A percentile compares a stretch with the other conserved stretches of the same genome.
Evolutionary conservation across 2,797 vertebrate genomes (phyloP).

Genomic region (Sternotherus odoratus): DNA sequence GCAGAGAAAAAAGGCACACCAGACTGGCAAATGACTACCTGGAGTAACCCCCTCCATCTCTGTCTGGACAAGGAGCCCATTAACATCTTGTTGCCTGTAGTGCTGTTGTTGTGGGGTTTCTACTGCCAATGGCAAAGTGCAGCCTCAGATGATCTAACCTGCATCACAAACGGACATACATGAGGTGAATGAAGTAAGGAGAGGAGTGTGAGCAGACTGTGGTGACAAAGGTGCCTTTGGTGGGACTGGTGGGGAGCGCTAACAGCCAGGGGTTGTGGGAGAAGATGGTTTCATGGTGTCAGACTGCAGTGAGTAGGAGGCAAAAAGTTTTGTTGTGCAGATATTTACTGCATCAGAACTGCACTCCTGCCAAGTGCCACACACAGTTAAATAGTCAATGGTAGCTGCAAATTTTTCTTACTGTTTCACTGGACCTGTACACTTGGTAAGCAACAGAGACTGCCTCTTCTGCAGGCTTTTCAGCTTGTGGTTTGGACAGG

Average conservation of each 20-base stretch:
- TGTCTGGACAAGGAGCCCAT: accelerated
- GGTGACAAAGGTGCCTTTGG: background rate
- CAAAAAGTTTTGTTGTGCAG: background rate
- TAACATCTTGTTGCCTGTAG: accelerated
- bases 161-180: background rate
- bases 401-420: no score
- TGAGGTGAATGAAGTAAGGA: accelerated
- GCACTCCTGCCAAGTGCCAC: background rate
- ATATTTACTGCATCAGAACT: background rate
- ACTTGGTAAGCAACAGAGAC: accelerated
- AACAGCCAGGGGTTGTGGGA: background rate
- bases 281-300: accelerated
- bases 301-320: background rate
- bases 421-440: background rate
- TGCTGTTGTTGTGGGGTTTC: background rate
- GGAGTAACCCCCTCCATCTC: background rate
- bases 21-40: background rate
- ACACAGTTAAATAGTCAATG: background rate
- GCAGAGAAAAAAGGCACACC: background rate
- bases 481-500: background rate
- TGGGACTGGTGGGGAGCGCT: background rate
- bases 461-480: background rate
- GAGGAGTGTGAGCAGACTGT: background rate
- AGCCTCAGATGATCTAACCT: background rate
- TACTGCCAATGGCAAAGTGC: background rate